Conservation (phyloP, 2,888 invertebrate genomes). For the Morpho achilles region DNA sequence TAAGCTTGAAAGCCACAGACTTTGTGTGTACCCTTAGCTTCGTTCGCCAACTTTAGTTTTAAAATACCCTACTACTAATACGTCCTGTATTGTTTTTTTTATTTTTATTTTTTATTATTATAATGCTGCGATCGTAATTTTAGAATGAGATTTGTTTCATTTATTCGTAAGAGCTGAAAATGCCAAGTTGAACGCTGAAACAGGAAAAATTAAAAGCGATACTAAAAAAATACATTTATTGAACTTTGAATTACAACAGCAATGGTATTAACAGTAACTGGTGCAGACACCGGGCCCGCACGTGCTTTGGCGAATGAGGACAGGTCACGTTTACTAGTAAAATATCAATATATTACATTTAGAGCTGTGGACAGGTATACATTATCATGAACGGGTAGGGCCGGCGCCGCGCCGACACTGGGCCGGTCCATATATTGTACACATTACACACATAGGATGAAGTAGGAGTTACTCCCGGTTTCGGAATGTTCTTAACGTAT, state of each 20-base stretch:
- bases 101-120: no score
- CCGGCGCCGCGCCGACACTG: constrained; percentile 15
- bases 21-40: no score
- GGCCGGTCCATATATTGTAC: constrained; percentile 12
- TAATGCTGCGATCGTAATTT: no score
- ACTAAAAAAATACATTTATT: constrained; percentile 61
- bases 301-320: constrained; percentile 9
- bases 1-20: no score
- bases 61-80: no score
- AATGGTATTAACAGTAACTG: constrained; percentile 45
- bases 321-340: neutral
- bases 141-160: no score
- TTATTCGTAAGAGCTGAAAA: no score
- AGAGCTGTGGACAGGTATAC: neutral
- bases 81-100: no score
- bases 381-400: neutral
- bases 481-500: constrained; percentile 31
- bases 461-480: constrained; percentile 11
- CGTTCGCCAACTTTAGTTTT: no score
- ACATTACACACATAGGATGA: constrained; percentile 7
- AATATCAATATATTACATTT: neutral
- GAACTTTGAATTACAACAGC: constrained; percentile 58
- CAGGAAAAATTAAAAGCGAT: constrained; percentile 3
- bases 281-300: constrained; percentile 5
- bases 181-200: neutral